Conservation (phyloP, 2,797 vertebrate species). For the Myotis pilosus region DNA sequence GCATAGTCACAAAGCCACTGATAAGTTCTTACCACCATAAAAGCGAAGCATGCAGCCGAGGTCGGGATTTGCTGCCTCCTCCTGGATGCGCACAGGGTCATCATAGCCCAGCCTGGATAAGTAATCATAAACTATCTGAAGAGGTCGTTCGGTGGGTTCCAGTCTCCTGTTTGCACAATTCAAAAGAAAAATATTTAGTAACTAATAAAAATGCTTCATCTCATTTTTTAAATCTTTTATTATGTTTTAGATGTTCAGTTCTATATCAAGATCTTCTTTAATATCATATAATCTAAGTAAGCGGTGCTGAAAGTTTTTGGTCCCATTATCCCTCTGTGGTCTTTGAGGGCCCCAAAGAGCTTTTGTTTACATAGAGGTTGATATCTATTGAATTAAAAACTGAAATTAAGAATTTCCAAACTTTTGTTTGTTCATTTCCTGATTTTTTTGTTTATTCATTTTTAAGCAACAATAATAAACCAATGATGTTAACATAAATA, state of each 20-base stretch:
- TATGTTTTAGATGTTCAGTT: conserved; percentile 43
- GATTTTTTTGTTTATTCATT: neutral
- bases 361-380: neutral
- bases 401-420: conserved; percentile 37
- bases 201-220: conserved; percentile 32
- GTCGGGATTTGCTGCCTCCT: conserved; percentile 94
- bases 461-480: neutral
- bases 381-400: conserved; percentile 25
- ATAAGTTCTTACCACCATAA: conserved; percentile 91
- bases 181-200: conserved; percentile 68
- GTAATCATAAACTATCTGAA: conserved; percentile 96
- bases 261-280: neutral
- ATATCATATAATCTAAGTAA: neutral
- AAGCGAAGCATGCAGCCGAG: conserved; percentile 98
- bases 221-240: neutral
- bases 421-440: neutral
- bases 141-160: conserved; percentile 90
- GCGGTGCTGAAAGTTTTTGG: neutral
- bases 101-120: conserved; percentile 91
- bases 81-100: conserved; percentile 91
- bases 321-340: neutral
- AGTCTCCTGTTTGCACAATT: conserved; percentile 88
- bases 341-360: neutral
- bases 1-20: conserved; percentile 1
- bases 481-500: neutral